phyloP scores from a whole-genome alignment of 1,140 invertebrate genomes.

The Rhynchophorus ferrugineus region DNA sequence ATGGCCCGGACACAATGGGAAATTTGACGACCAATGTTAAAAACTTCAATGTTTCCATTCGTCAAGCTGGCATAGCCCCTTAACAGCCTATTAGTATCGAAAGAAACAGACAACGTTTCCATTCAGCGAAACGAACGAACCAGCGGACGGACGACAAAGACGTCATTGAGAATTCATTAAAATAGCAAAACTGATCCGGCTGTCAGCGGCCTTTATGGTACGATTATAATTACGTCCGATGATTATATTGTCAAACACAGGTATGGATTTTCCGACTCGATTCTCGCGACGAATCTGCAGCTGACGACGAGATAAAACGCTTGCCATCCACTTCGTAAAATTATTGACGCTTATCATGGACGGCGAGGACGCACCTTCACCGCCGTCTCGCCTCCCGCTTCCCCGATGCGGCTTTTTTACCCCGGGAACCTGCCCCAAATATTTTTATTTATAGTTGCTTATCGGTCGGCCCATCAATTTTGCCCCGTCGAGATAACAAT shows the following conservation, averaged over 20 bases:
- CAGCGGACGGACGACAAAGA: too few species aligned
- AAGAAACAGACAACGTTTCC: too few species aligned
- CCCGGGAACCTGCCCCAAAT: too few species aligned
- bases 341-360: constrained; percentile 15
- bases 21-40: too few species aligned
- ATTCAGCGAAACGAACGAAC: too few species aligned
- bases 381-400: too few species aligned
- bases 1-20: too few species aligned
- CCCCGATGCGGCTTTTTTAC: too few species aligned
- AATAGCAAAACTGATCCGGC: background rate
- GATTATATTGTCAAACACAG: constrained; percentile 15
- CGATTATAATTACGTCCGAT: background rate
- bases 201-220: background rate
- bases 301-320: constrained; percentile 15
- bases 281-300: constrained; percentile 7
- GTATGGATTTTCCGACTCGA: constrained; percentile 3
- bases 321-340: constrained; percentile 5
- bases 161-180: background rate
- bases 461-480: constrained; percentile 12
- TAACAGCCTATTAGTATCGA: too few species aligned
- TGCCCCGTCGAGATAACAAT: constrained; percentile 13
- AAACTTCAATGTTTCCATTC: too few species aligned
- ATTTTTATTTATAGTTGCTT: constrained; percentile 17
- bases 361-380: too few species aligned
- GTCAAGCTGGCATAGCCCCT: too few species aligned